Evolutionary conservation across 2,797 vertebrate species (phyloP).

Genomic region (Trachops cirrhosus): DNA sequence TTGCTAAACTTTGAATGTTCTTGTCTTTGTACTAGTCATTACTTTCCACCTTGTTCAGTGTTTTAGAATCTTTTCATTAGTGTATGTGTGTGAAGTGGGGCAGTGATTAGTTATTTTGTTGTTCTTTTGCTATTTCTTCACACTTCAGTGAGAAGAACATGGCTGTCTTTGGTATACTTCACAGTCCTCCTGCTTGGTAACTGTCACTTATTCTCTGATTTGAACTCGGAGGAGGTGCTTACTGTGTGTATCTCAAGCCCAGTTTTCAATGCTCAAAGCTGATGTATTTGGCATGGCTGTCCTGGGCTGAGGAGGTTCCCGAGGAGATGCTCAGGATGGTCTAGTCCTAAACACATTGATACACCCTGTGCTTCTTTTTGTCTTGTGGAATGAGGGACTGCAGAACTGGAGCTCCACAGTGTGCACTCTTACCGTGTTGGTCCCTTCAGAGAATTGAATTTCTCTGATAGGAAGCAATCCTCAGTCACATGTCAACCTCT

Average conservation of each 20-base stretch:
- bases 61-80: background rate
- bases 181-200: background rate
- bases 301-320: background rate
- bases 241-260: background rate
- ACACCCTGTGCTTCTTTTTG: background rate
- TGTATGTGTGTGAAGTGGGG: background rate
- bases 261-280: background rate
- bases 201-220: background rate
- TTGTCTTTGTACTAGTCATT: background rate
- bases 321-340: background rate
- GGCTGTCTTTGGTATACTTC: background rate
- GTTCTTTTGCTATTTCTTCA: background rate
- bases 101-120: background rate
- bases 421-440: background rate
- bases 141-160: background rate
- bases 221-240: background rate
- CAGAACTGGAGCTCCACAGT: background rate
- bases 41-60: background rate
- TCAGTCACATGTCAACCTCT: background rate
- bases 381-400: rapidly evolving
- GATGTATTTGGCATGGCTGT: background rate
- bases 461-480: background rate
- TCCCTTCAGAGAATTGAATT: background rate
- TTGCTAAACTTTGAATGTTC: background rate
- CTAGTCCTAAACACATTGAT: background rate